phyloP scores from a whole-genome alignment of 2,113 vertebrate genomes.

The Heloderma charlesbogerti region DNA sequence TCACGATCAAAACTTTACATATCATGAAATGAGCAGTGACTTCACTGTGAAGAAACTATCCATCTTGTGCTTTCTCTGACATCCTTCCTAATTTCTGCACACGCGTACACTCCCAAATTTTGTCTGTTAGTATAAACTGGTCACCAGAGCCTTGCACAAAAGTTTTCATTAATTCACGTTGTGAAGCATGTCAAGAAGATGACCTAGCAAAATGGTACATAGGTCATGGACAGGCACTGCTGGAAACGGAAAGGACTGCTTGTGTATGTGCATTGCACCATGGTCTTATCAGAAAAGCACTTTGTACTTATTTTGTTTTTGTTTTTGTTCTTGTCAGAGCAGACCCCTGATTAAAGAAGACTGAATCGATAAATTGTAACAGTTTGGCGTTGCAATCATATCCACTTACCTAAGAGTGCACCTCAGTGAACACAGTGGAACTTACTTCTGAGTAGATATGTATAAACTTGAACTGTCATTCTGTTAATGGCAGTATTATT shows the following conservation, averaged over 20 bases:
- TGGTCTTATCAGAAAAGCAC: background rate
- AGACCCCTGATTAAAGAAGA: background rate
- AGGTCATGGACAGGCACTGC: background rate
- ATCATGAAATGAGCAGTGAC: background rate
- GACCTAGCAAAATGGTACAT: background rate
- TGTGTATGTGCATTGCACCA: background rate
- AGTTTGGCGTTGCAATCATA: background rate
- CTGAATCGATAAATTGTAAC: background rate
- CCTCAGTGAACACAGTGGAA: background rate
- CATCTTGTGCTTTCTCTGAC: background rate
- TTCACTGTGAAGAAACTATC: background rate
- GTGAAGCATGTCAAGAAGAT: background rate
- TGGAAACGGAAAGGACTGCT: background rate
- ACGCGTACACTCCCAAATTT: background rate
- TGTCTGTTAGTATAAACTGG: background rate
- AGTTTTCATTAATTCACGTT: background rate
- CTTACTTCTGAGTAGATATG: background rate
- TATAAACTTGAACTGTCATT: background rate
- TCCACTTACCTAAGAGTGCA: background rate
- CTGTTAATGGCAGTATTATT: background rate
- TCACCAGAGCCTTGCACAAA: background rate
- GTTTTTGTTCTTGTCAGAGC: background rate
- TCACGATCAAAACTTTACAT: background rate
- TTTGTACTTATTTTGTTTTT: background rate
- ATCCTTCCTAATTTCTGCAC: background rate